These are phyloP conservation scores for Apodemus agrarius DNA, from an alignment of 2,797 vertebrate species.

Conservation along the genomic window DNA sequence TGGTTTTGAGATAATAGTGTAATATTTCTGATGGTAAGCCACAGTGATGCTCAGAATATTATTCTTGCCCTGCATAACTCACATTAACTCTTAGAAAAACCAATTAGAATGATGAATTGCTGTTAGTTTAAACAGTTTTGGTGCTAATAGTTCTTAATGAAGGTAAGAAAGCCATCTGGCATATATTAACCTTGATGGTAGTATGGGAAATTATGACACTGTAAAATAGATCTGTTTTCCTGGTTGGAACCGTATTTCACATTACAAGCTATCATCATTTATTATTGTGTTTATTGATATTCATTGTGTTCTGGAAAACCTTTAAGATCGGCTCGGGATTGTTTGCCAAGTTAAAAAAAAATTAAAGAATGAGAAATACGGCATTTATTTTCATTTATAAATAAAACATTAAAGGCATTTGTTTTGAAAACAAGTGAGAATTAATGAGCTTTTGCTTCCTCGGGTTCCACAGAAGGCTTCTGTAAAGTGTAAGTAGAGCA, in stretches of 20 bases:
- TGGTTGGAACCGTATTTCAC: conserved; percentile 53
- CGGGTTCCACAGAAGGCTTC: background rate
- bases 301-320: conserved; percentile 39
- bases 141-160: conserved; percentile 81
- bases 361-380: conserved; percentile 25
- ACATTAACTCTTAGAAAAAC: conserved; percentile 74
- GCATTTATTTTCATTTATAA: conserved; percentile 54
- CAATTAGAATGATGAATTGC: conserved; percentile 81
- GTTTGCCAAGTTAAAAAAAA: conserved; percentile 65
- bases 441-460: conserved; percentile 21
- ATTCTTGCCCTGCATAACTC: conserved; percentile 70
- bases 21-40: conserved; percentile 58
- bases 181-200: conserved; percentile 77
- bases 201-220: conserved; percentile 42
- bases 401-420: conserved; percentile 56
- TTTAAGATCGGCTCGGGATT: background rate
- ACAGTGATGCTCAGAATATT: conserved; percentile 38
- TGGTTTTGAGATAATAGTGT: conserved; percentile 36
- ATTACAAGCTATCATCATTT: conserved; percentile 35
- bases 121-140: conserved; percentile 79
- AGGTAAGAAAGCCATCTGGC: conserved; percentile 80
- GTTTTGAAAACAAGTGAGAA: conserved; percentile 61
- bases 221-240: conserved; percentile 59
- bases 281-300: conserved; percentile 64
- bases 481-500: background rate